Evolutionary conservation across 2,113 vertebrate species (phyloP), one percentile per base, ranked within the genome.

Genomic region (Reinhardtius hippoglossoides): DNA sequence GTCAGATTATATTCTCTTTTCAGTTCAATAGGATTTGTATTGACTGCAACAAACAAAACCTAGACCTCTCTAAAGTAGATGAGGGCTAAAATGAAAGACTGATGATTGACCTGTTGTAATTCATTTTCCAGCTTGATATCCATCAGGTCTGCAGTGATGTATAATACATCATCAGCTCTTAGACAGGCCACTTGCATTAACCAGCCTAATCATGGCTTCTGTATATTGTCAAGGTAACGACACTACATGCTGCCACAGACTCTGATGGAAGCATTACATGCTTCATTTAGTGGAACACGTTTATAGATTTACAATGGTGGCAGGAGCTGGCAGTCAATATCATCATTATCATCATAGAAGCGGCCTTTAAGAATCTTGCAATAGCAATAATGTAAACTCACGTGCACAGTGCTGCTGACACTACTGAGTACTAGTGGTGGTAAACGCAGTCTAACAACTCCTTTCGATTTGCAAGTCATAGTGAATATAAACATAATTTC

Each of bases 201-300:
- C 50, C 20, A 20, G 18, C 50, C 50, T 54, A 54, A 54, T 54
- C 20, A 54, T 54, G 50, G 50, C 50, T 54, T 20, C 50, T 54
- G 50, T n/a, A n/a, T 54, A 54, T 81, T 71, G 55, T 37, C 37
- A 55, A 61, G 67, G 50, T n/a, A 54, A 21, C 6, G 13, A 14
- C n/a, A 48, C 31, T 15, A 26, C 55, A 54, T 24, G n/a, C 54
- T n/a, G 20, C 13, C 52, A 35, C 44, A 42, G 16, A 78, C 35
- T 58, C 40, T 58, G 62, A 56, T 63, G 20, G 16, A 15, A n/a
- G 16, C 46, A 50, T 20, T 15, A 50, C 16, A 20, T 50, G 46
- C 16, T 50, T 18, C 14, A 18, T 16, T 16, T 54, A 54, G 20
- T 54, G 18, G 9, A n/a, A 54, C 7, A 42, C 35, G 3, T 55